Evolutionary conservation across 2,113 vertebrate species (phyloP), one percentile per base, ranked within the genome.

Genomic region (Pitta sordida): DNA sequence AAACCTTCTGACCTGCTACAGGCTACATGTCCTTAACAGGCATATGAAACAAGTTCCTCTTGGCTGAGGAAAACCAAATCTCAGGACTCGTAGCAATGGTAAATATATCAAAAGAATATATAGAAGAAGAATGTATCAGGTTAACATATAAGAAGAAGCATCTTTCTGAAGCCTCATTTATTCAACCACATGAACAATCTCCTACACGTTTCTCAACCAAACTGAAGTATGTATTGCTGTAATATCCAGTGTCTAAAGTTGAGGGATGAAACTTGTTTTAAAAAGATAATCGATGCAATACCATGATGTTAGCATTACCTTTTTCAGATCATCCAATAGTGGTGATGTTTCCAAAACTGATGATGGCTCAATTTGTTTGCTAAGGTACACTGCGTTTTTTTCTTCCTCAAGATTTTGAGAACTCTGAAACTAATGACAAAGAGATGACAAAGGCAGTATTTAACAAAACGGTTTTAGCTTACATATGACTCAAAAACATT

Each of bases 301-400:
- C 8, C 24, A 64, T 41, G 30, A 64, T 20, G 32, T 26, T 13
- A 64, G 15, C 6, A 27, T 92, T 95, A 99, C 99, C 98, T 98
- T 97, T 96, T 98, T 98, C 75, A 99, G 86, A 27, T 44, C 24
- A 36, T 97, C 87, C 12, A 86, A 97, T 69, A 99, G 76, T 3
- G 98, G 98, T 10, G 98, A 96, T 3, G 83, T 93, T 30, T 98
- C 97, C 68, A 99, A n/a, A 85, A 62, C 69, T 24, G 85, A 92
- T 11, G 98, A 98, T 19, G 98, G 98, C 83, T 98, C 65, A 55
- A 96, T 65, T 94, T 88, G 92, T 95, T 88, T 87, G 74, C 93
- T 39, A 91, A 98, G 94, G 97, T 98, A 76, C 68, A 97, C 70
- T 30, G 93, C 77, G n/a, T 89, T 75, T 26, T 63, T 78, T 52